Percentiles rank a stretch among this genome's conserved stretches.
These are phyloP conservation scores for Nannoperca obscura DNA, from an alignment of 2,797 vertebrate genomes.

Conservation along the genomic window DNA sequence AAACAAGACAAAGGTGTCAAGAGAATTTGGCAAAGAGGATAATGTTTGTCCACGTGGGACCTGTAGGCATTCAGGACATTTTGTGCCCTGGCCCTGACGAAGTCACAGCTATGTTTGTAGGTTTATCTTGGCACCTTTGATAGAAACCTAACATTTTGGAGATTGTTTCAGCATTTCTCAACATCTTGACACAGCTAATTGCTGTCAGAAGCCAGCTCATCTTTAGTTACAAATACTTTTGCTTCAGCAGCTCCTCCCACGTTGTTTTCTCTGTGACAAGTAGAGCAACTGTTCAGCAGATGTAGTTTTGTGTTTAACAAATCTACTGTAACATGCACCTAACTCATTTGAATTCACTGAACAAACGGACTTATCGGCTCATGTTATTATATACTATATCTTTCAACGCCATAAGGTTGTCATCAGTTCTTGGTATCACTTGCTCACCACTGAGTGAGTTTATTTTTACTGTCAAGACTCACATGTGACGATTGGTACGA, in stretches of 20 bases:
- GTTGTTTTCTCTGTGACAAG: neutral
- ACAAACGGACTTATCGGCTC: constrained; percentile 9
- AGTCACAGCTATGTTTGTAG: constrained; percentile 8
- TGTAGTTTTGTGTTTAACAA: constrained; percentile 1
- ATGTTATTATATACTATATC: neutral
- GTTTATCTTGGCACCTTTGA: constrained; percentile 22
- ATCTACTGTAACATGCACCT: neutral
- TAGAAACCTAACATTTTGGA: constrained; percentile 4
- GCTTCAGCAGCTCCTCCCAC: constrained; percentile 23
- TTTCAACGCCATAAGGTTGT: constrained; percentile 5
- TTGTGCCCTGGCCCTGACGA: constrained; percentile 48
- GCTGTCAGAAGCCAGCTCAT: constrained; percentile 18
- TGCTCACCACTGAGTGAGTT: constrained; percentile 15
- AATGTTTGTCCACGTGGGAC: constrained; percentile 53
- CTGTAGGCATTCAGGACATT: constrained; percentile 47
- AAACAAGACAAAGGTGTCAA: constrained; percentile 56
- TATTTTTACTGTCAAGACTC: constrained; percentile 31
- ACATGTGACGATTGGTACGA: constrained; percentile 25
- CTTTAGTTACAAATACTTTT: constrained; percentile 15
- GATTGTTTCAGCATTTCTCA: constrained; percentile 13
- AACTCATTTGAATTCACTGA: neutral
- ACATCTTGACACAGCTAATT: constrained; percentile 1
- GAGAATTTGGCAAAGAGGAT: constrained; percentile 38
- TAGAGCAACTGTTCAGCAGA: constrained; percentile 41
- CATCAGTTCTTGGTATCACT: constrained; percentile 22